Evolutionary conservation across 2,797 vertebrate genomes (phyloP).

Genomic region (Gymnocypris eckloni): DNA sequence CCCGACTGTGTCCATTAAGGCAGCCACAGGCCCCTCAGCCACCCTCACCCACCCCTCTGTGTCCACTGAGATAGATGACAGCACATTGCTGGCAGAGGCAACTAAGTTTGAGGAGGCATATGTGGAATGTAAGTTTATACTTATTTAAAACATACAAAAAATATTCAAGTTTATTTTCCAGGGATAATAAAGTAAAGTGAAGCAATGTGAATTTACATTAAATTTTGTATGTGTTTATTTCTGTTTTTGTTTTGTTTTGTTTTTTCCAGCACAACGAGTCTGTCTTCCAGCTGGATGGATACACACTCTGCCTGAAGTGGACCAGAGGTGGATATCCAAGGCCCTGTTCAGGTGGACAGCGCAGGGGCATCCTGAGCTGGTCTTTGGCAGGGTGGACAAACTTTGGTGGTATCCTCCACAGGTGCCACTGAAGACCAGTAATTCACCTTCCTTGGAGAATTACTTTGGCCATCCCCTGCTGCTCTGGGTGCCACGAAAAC

Average conservation of each 20-base stretch:
- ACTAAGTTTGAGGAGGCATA: neutral
- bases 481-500: neutral
- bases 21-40: neutral
- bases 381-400: neutral
- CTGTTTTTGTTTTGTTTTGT: neutral
- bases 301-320: conserved; percentile 11
- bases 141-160: neutral
- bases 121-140: neutral
- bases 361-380: neutral
- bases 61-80: neutral
- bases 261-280: neutral
- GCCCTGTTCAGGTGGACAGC: conserved; percentile 21
- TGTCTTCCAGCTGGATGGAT: neutral
- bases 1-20: neutral
- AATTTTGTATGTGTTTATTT: neutral
- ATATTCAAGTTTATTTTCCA: neutral
- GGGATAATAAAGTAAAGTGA: neutral
- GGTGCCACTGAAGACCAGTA: neutral
- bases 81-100: neutral
- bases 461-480: neutral
- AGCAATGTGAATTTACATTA: neutral
- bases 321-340: conserved; percentile 35
- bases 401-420: conserved; percentile 19
- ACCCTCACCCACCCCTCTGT: too few species aligned
- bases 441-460: neutral